These are phyloP conservation scores for Oncorhynchus kisutch DNA, from an alignment of 2,113 vertebrate species.

Conservation along the genomic window DNA sequence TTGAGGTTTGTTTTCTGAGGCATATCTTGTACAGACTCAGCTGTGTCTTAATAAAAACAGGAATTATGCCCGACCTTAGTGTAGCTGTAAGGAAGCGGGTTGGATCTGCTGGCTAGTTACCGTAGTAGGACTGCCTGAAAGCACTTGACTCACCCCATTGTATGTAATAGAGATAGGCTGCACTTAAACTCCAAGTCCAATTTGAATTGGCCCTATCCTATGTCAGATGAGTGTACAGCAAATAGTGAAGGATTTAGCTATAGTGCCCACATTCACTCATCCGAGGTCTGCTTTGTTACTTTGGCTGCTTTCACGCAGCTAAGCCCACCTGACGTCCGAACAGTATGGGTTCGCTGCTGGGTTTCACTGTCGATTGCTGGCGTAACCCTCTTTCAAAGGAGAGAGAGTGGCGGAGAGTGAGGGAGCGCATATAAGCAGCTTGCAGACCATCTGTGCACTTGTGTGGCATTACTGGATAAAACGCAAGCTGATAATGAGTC, in stretches of 20 bases:
- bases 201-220: neutral
- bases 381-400: slow-evolving; percentile 52
- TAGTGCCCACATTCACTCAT: slow-evolving; percentile 31
- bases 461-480: slow-evolving; percentile 69
- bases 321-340: slow-evolving; percentile 57
- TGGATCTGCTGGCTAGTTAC: too few relatives aligned
- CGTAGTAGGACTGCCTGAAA: too few relatives aligned
- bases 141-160: too few relatives aligned
- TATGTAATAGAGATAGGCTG: too few relatives aligned
- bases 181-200: too few relatives aligned
- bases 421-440: slow-evolving; percentile 63
- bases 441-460: slow-evolving; percentile 77
- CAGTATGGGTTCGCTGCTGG: slow-evolving; percentile 43
- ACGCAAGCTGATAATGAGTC: slow-evolving; percentile 74
- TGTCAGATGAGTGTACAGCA: slow-evolving; percentile 30
- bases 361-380: slow-evolving; percentile 49
- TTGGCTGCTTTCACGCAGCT: slow-evolving; percentile 40
- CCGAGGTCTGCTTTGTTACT: slow-evolving; percentile 32
- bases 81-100: too few relatives aligned
- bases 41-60: too few relatives aligned
- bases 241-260: slow-evolving; percentile 16
- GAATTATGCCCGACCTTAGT: too few relatives aligned
- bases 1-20: too few relatives aligned
- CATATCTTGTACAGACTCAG: too few relatives aligned
- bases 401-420: slow-evolving; percentile 18